These are phyloP conservation scores for Yoshiicerus persimilis DNA, from an alignment of 1,140 invertebrate species.

Conservation along the genomic window DNA sequence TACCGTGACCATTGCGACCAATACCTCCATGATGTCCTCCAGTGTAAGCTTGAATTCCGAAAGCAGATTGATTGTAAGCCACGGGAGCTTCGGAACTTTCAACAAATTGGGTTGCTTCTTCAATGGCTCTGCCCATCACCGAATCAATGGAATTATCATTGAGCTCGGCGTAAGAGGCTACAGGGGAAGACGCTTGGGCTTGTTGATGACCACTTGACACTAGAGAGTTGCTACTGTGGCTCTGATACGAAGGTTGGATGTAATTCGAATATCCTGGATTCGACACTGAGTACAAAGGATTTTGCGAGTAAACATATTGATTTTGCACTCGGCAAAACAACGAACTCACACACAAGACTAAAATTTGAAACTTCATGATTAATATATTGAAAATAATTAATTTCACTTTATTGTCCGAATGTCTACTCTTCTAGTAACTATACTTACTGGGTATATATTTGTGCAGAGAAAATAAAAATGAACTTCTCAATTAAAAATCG, in stretches of 20 bases:
- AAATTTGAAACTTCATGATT: not conserved
- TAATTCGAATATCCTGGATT: not conserved
- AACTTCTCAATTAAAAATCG: not conserved
- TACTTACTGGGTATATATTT: no score
- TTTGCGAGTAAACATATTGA: not conserved
- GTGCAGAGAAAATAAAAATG: not conserved
- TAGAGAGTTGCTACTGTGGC: not conserved
- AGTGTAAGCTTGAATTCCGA: slow-evolving; percentile 6
- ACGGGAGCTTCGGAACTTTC: not conserved
- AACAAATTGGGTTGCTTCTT: slow-evolving; percentile 28
- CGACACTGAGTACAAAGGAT: not conserved
- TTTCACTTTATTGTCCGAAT: not conserved
- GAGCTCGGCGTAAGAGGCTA: not conserved
- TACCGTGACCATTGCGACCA: slow-evolving; percentile 17
- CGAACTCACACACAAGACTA: not conserved
- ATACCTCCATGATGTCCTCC: not conserved
- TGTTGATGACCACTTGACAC: not conserved
- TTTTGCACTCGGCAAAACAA: not conserved
- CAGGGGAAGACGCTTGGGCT: not conserved
- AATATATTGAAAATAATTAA: not conserved
- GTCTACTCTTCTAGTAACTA: no score
- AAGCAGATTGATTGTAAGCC: not conserved
- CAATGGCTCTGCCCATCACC: not conserved
- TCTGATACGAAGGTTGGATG: not conserved
- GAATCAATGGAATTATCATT: not conserved